Conservation (phyloP, 2,797 vertebrate genomes). For the Ctenopoma multispine region DNA sequence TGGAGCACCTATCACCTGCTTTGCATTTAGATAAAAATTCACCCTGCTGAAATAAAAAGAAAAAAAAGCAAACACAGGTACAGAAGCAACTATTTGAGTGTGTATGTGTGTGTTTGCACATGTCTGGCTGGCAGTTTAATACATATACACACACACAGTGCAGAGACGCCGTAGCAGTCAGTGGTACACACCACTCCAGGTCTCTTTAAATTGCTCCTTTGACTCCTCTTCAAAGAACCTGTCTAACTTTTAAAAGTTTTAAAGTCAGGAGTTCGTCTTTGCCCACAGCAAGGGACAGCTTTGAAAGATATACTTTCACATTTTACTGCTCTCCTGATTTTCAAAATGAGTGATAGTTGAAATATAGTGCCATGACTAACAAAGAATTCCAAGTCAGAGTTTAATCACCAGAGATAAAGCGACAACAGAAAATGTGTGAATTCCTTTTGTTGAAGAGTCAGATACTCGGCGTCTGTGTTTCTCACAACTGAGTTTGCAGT, state of each 20-base stretch:
- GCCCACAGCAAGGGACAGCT: conserved; percentile 83
- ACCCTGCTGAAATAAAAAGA: conserved; percentile 81
- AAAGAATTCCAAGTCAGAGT: conserved; percentile 79
- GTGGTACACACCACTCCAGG: conserved; percentile 76
- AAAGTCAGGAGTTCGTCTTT: conserved; percentile 76
- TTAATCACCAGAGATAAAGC: conserved; percentile 75
- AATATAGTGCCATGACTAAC: conserved; percentile 70
- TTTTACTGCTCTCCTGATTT: conserved; percentile 75
- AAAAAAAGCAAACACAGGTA: conserved; percentile 78
- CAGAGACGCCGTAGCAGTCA: conserved; percentile 62
- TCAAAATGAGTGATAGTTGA: conserved; percentile 75
- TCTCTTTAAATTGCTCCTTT: conserved; percentile 85
- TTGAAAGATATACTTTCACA: conserved; percentile 79
- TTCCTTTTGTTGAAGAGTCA: conserved; percentile 42
- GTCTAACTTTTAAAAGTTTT: conserved; percentile 80
- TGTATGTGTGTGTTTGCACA: conserved; percentile 71
- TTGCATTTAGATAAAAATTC: conserved; percentile 90
- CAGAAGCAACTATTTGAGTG: conserved; percentile 78
- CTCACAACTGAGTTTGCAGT: conserved; percentile 5
- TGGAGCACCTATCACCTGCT: conserved; percentile 89
- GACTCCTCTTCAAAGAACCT: conserved; percentile 80
- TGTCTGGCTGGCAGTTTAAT: conserved; percentile 68
- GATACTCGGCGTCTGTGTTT: conserved; percentile 15
- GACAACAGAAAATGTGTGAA: conserved; percentile 37
- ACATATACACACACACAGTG: conserved; percentile 48